Evolutionary conservation across 1,140 invertebrate genomes (phyloP), one percentile per base, ranked within the genome.

Genomic region (Ostrea denselamellosa): DNA sequence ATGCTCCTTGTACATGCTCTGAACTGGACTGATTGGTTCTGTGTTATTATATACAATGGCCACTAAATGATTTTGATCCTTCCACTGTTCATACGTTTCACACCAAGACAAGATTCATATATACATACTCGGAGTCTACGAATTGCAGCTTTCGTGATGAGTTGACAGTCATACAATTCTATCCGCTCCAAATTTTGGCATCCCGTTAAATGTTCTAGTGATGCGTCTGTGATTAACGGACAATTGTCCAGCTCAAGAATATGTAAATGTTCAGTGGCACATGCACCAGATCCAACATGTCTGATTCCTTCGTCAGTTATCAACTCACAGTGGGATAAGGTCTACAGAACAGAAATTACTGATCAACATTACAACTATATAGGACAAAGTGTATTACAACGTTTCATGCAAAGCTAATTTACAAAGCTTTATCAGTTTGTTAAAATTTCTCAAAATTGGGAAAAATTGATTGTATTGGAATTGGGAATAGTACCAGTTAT

Each of bases 171-270:
- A 94, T 99, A 99, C 71, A 99, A 96, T 95, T 99, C 99, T 92
- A 99, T 98, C 83, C 98, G 96, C 95, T 99, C 97, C 88, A 99
- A 96, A 95, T 98, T 98, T 95, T 98, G 97, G 95, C 98, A 99
- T 83, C 97, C 97, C 91, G 97, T 97, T 90, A 99, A 96, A 95
- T 99, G 98, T 94, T 99, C 98, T 89, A 99, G 95, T 86, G 98
- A 98, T n/a, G 97, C 97, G 95, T 99, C 99, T n/a, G 99, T 99
- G 91, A 99, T 98, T 88, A 99, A 95, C 2, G 99, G 99, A 95
- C 99, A 99, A 95, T 99, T 99, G 95, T 99, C 99, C 90, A 99
- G 96, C 95, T 99, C 99, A 81, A 99, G 95, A 52, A 99, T 98
- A 77, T 97, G 97, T 58, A 96, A 90, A 53, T 93, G 91, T 87